phyloP scores from a whole-genome alignment of 1,140 invertebrate genomes.

The Drosophila leontia region DNA sequence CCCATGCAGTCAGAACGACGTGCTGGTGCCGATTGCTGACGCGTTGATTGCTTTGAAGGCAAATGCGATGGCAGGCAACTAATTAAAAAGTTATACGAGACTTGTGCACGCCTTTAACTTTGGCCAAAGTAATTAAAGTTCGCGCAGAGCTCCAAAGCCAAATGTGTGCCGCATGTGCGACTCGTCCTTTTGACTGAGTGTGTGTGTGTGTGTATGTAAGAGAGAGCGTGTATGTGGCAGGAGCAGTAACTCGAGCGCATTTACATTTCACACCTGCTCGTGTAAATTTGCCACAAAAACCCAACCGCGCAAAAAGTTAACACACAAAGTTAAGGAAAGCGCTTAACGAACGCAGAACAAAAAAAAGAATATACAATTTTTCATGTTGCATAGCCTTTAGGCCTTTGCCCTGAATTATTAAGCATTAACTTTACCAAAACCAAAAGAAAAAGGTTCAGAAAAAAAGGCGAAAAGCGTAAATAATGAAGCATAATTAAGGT shows the following conservation, averaged over 20 bases:
- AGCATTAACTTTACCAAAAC: slow-evolving; percentile 1
- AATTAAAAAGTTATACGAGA: slow-evolving; percentile 79
- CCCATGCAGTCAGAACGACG: neutral
- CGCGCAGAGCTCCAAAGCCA: slow-evolving; percentile 50
- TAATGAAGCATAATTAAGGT: slow-evolving; percentile 13
- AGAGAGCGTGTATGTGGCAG: neutral
- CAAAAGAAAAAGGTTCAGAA: slow-evolving; percentile 1
- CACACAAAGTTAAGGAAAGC: slow-evolving; percentile 59
- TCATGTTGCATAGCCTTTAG: slow-evolving; percentile 53
- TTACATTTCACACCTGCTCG: slow-evolving; percentile 78
- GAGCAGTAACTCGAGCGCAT: slow-evolving; percentile 62
- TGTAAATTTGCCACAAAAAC: slow-evolving; percentile 52
- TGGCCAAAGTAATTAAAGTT: slow-evolving; percentile 81
- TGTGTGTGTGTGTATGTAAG: neutral
- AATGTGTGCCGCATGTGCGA: slow-evolving; percentile 41
- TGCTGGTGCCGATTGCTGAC: slow-evolving; percentile 42
- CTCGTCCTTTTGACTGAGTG: slow-evolving; percentile 8
- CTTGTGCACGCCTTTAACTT: slow-evolving; percentile 80
- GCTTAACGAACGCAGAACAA: slow-evolving; percentile 45
- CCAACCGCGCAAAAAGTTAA: slow-evolving; percentile 69
- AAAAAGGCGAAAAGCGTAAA: neutral
- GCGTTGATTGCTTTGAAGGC: slow-evolving; percentile 75
- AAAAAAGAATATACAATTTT: slow-evolving; percentile 39
- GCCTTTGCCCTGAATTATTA: slow-evolving; percentile 32
- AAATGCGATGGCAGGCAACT: slow-evolving; percentile 68